Evolutionary conservation across 2,797 vertebrate species (phyloP).

Genomic region (Oryzias sinensis): DNA sequence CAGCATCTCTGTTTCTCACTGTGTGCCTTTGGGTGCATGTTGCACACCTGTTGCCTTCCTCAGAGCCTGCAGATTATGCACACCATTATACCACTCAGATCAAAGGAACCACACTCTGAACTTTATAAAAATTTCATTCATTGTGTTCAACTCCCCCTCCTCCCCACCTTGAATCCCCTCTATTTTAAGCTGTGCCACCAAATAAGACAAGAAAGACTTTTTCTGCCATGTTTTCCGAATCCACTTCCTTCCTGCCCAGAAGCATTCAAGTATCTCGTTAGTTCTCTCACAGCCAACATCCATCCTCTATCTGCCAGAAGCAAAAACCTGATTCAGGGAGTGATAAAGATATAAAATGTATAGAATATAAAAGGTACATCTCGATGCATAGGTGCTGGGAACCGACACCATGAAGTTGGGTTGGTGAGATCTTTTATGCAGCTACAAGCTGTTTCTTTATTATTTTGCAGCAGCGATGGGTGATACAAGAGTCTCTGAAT

Average conservation of each 20-base stretch:
- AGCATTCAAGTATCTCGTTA: constrained; percentile 78
- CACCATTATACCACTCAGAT: constrained; percentile 72
- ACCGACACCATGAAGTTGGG: constrained; percentile 63
- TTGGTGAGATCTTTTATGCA: constrained; percentile 48
- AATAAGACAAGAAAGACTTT: constrained; percentile 79
- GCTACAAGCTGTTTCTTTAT: constrained; percentile 55
- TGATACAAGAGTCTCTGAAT: constrained; percentile 46
- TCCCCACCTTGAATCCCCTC: constrained; percentile 64
- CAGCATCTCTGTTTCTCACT: constrained; percentile 40
- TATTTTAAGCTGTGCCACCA: constrained; percentile 65
- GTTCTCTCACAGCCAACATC: constrained; percentile 73
- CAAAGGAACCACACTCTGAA: constrained; percentile 79
- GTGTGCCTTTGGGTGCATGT: constrained; percentile 68
- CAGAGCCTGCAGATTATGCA: constrained; percentile 75
- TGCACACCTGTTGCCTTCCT: constrained; percentile 75
- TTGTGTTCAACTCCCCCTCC: constrained; percentile 75
- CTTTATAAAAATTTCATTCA: constrained; percentile 86
- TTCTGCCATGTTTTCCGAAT: constrained; percentile 73
- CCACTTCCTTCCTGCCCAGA: constrained; percentile 83
- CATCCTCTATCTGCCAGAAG: constrained; percentile 73
- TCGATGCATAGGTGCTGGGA: not conserved
- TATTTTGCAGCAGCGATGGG: constrained; percentile 69
- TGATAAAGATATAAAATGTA: constrained; percentile 20
- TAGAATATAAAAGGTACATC: constrained; percentile 44
- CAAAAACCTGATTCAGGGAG: constrained; percentile 55